Conservation (phyloP, 2,888 invertebrate genomes). For the Nemotelus nigrinus region DNA sequence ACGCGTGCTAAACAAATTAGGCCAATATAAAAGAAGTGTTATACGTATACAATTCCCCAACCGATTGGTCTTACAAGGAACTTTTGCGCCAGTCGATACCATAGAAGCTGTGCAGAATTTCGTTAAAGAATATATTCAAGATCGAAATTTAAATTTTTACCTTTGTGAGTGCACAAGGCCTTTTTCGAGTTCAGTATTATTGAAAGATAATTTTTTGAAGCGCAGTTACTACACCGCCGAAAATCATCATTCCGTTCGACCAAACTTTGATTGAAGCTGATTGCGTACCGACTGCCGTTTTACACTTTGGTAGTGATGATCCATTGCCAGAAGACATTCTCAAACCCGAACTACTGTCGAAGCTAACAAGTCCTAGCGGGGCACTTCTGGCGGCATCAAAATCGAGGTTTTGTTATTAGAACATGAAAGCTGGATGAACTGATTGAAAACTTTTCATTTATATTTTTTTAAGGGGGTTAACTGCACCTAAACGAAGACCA, state of each 20-base stretch:
- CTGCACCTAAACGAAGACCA: not conserved
- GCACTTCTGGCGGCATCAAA: constrained; percentile 76
- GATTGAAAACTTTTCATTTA: not conserved
- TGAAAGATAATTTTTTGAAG: constrained; percentile 51
- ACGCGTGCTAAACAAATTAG: constrained; percentile 68
- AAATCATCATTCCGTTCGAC: constrained; percentile 71
- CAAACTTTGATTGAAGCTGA: constrained; percentile 76
- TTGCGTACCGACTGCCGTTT: constrained; percentile 80
- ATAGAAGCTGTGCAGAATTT: constrained; percentile 78
- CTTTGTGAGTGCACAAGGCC: constrained; percentile 74
- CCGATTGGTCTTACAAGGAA: constrained; percentile 84
- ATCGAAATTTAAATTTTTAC: constrained; percentile 75
- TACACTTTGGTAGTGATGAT: constrained; percentile 75
- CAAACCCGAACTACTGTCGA: constrained; percentile 70
- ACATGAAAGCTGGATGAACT: not conserved
- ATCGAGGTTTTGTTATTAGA: constrained; percentile 67
- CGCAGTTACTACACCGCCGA: constrained; percentile 87
- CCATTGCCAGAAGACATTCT: constrained; percentile 64
- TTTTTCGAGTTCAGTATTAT: constrained; percentile 47
- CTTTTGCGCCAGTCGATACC: constrained; percentile 81
- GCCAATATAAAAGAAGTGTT: constrained; percentile 78
- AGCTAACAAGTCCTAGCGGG: constrained; percentile 73
- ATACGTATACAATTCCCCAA: constrained; percentile 90
- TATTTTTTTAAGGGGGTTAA: constrained; percentile 26
- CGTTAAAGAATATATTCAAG: constrained; percentile 75